Percentiles rank a stretch among this genome's conserved stretches.
Evolutionary conservation across 1,140 invertebrate genomes (phyloP).

Genomic region (Drosophila santomea): DNA sequence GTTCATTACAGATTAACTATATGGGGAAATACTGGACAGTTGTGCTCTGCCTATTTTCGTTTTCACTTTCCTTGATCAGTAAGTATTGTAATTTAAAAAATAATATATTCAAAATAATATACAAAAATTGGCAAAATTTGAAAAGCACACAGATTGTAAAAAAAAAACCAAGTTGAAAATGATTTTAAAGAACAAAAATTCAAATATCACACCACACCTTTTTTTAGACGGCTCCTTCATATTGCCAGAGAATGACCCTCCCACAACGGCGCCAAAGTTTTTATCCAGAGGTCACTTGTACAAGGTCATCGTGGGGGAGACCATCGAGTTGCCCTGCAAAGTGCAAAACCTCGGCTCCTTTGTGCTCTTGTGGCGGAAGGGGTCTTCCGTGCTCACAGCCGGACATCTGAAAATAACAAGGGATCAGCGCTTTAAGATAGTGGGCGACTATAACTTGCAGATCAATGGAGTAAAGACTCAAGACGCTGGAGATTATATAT

Average conservation of each 20-base stretch:
- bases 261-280: constrained; percentile 87
- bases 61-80: constrained; percentile 42
- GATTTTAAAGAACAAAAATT: neutral
- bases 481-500: constrained; percentile 85
- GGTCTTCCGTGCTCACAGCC: constrained; percentile 87
- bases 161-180: neutral
- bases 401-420: constrained; percentile 87
- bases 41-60: constrained; percentile 33
- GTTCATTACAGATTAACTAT: constrained; percentile 40
- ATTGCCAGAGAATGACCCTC: constrained; percentile 65
- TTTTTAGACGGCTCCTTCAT: constrained; percentile 65
- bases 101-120: neutral
- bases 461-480: constrained; percentile 87
- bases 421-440: constrained; percentile 87
- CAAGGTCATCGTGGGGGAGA: constrained; percentile 91
- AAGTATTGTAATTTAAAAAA: constrained; percentile 16
- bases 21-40: constrained; percentile 35
- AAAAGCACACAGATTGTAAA: neutral
- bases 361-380: constrained; percentile 88
- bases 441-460: constrained; percentile 87
- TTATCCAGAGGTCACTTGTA: constrained; percentile 90
- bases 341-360: constrained; percentile 89
- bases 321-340: constrained; percentile 90
- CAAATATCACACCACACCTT: neutral
- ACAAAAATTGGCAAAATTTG: neutral